Evolutionary conservation across 2,113 vertebrate species (phyloP).

Genomic region (Chloebia gouldiae): DNA sequence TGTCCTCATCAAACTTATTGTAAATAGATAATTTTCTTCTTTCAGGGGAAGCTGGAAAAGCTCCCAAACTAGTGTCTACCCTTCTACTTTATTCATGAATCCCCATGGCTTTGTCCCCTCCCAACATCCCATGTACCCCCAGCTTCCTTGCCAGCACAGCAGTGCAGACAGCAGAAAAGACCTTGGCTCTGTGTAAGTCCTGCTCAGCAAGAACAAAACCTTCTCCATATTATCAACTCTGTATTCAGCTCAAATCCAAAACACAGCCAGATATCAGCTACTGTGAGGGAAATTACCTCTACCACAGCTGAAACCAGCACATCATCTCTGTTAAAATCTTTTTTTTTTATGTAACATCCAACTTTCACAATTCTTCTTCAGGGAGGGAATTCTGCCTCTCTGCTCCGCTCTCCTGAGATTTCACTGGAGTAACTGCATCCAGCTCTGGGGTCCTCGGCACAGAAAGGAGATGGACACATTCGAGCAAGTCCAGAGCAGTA

Average conservation of each 20-base stretch:
- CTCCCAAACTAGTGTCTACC: not conserved
- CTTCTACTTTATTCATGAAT: not conserved
- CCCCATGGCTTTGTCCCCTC: not conserved
- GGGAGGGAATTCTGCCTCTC: not conserved
- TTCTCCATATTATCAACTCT: not conserved
- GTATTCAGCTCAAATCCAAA: not conserved
- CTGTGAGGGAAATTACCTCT: not conserved
- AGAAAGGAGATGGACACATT: not conserved
- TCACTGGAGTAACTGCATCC: not conserved
- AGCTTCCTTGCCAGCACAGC: accelerated
- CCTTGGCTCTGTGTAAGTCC: not conserved
- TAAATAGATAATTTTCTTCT: not conserved
- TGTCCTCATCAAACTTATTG: not conserved
- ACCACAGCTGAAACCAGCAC: not conserved
- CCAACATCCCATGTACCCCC: accelerated
- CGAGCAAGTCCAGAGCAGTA: too few relatives aligned
- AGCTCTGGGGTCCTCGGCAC: too few relatives aligned
- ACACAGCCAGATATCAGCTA: too few relatives aligned
- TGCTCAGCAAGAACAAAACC: not conserved
- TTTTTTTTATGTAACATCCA: not conserved
- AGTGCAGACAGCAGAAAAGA: not conserved
- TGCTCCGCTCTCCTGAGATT: not conserved
- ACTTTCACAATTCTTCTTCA: not conserved
- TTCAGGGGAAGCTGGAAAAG: not conserved
- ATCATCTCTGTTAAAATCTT: not conserved